Percentiles rank a stretch among this genome's conserved stretches.
These are phyloP conservation scores for Acanthoscelides obtectus DNA, from an alignment of 2,888 invertebrate genomes.

Conservation along the genomic window DNA sequence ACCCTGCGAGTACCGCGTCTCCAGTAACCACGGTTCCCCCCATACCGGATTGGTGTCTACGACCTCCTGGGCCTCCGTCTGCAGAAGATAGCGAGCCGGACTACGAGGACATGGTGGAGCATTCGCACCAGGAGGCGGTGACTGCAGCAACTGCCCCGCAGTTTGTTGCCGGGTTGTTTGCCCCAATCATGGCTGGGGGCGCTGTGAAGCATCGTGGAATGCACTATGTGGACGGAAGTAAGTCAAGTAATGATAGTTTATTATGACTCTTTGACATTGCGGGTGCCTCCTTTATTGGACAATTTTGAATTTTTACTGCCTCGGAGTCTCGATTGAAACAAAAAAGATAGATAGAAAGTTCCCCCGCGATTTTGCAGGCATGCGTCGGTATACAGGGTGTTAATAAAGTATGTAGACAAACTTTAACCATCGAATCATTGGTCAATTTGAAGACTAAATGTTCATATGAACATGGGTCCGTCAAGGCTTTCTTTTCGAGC, in stretches of 20 bases:
- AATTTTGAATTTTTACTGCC: no score
- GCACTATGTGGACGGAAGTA: neutral
- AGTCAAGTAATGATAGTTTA: neutral
- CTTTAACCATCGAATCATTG: no score
- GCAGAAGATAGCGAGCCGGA: slow-evolving; percentile 36
- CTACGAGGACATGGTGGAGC: slow-evolving; percentile 37
- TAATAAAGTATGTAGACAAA: no score
- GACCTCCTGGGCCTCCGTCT: slow-evolving; percentile 32
- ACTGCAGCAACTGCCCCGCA: slow-evolving; percentile 24
- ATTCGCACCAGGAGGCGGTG: slow-evolving; percentile 33
- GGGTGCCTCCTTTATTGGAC: no score
- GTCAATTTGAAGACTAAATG: no score
- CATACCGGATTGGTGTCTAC: slow-evolving; percentile 36
- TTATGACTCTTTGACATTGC: no score
- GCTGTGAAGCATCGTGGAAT: neutral
- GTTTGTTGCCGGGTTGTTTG: slow-evolving; percentile 10
- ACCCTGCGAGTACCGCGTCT: slow-evolving; percentile 30
- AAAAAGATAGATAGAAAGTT: no score
- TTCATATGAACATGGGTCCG: no score
- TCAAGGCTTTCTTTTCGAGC: no score
- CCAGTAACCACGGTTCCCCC: slow-evolving; percentile 25
- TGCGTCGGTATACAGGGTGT: no score
- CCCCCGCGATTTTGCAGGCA: no score
- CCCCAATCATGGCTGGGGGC: neutral
- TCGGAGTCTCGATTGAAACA: no score